Percentiles rank a stretch among this genome's conserved stretches.
phyloP scores from a whole-genome alignment of 2,888 invertebrate genomes.

The Lagria hirta region DNA sequence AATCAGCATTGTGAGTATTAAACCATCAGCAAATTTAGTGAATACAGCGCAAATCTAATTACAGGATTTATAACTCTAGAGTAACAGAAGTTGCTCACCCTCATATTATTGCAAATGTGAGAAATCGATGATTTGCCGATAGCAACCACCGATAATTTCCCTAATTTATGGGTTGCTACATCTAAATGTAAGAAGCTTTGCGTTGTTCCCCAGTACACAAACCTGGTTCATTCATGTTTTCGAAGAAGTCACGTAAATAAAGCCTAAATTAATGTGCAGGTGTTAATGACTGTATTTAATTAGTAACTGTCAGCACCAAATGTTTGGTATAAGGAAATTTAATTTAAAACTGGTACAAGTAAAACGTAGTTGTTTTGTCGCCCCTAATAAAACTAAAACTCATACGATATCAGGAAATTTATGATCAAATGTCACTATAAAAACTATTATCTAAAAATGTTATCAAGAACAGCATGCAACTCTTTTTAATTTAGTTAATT shows the following conservation, averaged over 20 bases:
- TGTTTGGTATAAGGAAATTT: no score
- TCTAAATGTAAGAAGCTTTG: slow-evolving; percentile 18
- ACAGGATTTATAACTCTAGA: slow-evolving; percentile 16
- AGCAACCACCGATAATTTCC: slow-evolving; percentile 29
- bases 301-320: slow-evolving; percentile 7
- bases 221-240: slow-evolving; percentile 1
- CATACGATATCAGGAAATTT: no score
- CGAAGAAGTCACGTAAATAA: slow-evolving; percentile 20
- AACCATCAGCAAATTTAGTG: no score
- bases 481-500: no score
- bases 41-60: slow-evolving; percentile 19
- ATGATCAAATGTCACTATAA: no score
- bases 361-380: no score
- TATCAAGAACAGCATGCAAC: no score
- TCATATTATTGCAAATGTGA: slow-evolving; percentile 22
- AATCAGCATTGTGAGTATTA: no score
- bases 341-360: no score
- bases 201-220: slow-evolving; percentile 3
- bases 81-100: slow-evolving; percentile 15
- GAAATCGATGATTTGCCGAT: slow-evolving; percentile 34
- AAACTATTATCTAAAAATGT: no score
- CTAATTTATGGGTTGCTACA: slow-evolving; percentile 26
- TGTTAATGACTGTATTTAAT: slow-evolving; percentile 17
- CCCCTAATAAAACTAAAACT: no score
- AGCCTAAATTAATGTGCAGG: slow-evolving; percentile 23